Evolutionary conservation across 35 echinoderm and acorn worm species (phyloP).

Genomic region (Diadema setosum): DNA sequence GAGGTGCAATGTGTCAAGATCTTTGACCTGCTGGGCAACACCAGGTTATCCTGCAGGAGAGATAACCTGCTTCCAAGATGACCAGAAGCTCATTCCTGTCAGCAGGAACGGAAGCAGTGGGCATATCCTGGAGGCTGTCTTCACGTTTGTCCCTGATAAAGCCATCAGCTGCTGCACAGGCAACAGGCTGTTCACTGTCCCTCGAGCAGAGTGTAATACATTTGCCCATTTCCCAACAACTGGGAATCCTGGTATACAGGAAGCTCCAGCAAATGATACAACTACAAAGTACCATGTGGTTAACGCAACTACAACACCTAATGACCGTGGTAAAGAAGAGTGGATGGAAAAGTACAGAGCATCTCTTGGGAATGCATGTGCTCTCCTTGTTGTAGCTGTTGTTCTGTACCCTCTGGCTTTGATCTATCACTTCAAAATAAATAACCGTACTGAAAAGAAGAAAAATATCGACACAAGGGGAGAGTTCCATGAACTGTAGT

Average conservation of each 20-base stretch:
- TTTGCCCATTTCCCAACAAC: too few species aligned
- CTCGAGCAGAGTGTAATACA: neutral
- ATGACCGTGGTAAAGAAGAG: too few species aligned
- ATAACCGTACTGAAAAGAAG: neutral
- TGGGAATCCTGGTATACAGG: too few species aligned
- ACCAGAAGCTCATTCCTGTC: too few species aligned
- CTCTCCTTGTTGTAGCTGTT: neutral
- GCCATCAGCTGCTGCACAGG: neutral
- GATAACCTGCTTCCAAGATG: neutral
- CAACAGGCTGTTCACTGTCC: neutral
- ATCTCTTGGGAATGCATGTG: neutral
- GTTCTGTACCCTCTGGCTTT: neutral
- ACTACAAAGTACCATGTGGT: too few species aligned
- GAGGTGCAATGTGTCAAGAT: neutral
- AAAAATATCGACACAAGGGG: too few species aligned
- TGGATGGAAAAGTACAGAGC: neutral
- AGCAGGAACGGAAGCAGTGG: too few species aligned
- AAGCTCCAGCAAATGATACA: neutral
- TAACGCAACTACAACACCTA: neutral
- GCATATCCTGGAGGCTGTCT: too few species aligned
- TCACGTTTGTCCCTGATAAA: too few species aligned
- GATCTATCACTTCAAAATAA: neutral
- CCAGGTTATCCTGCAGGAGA: neutral
- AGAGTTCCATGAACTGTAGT: too few species aligned
- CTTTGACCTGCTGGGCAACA: neutral